Percentiles rank a stretch among this genome's conserved stretches.
These are phyloP conservation scores for Magallana ariakensis DNA, from an alignment of 1,140 invertebrate genomes.

Conservation along the genomic window DNA sequence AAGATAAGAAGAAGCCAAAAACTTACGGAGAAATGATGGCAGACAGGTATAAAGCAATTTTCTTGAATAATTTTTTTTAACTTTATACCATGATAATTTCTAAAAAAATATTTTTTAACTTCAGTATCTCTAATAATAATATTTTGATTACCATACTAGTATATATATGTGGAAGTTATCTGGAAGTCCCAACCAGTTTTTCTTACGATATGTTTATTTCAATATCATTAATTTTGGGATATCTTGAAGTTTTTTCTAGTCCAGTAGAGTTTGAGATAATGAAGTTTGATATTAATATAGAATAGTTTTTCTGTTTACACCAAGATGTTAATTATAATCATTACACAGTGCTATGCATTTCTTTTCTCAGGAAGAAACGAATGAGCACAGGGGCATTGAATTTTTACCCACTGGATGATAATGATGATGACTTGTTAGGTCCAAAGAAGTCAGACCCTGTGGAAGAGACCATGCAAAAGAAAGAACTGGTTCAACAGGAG, in stretches of 20 bases:
- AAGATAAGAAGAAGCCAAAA: conserved; percentile 82
- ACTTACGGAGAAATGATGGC: conserved; percentile 97
- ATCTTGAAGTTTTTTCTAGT: too few relatives aligned
- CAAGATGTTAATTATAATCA: too few relatives aligned
- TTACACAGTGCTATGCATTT: not conserved
- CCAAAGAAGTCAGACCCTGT: not conserved
- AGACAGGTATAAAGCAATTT: conserved; percentile 84
- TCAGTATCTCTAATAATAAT: not conserved
- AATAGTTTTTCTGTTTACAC: too few relatives aligned
- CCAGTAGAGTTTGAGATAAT: too few relatives aligned
- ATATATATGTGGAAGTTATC: too few relatives aligned
- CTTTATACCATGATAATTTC: not conserved
- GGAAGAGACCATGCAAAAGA: conserved; percentile 22
- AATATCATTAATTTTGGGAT: too few relatives aligned
- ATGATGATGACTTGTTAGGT: conserved; percentile 57
- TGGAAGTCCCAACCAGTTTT: too few relatives aligned
- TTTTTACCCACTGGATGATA: conserved; percentile 75
- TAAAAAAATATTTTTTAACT: not conserved
- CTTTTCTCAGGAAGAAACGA: conserved; percentile 74
- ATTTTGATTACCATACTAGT: too few relatives aligned
- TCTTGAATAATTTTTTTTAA: not conserved
- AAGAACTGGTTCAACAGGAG: not conserved
- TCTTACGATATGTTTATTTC: too few relatives aligned
- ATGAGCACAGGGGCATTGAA: conserved; percentile 63
- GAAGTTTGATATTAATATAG: too few relatives aligned